These are phyloP conservation scores for Emydura subglobosa DNA, from an alignment of 2,113 vertebrate species.

Conservation along the genomic window DNA sequence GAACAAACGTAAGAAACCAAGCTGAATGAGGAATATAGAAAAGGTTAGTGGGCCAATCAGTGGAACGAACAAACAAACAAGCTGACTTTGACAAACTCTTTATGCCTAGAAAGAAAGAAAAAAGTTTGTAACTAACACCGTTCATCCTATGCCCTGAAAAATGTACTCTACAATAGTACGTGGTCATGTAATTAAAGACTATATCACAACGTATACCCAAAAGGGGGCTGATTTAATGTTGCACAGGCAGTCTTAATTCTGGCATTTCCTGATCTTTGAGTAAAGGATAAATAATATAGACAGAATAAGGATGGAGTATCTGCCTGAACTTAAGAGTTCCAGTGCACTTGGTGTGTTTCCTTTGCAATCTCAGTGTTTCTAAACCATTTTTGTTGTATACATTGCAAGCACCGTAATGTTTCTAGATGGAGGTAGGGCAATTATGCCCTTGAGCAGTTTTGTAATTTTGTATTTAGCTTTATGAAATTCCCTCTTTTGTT, in stretches of 20 bases:
- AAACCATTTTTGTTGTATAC: neutral
- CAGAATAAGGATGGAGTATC: neutral
- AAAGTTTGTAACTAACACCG: too few species aligned
- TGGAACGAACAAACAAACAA: too few species aligned
- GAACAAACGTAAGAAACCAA: too few species aligned
- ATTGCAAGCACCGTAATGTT: neutral
- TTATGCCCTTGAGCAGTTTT: constrained; percentile 49
- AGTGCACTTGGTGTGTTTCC: neutral
- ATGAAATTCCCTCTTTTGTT: constrained; percentile 24
- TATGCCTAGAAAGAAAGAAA: too few species aligned
- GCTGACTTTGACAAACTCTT: too few species aligned
- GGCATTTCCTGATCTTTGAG: neutral
- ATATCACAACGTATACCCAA: neutral
- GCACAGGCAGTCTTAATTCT: neutral
- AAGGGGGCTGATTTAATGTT: neutral
- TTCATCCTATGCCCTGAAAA: too few species aligned
- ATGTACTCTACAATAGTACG: too few species aligned
- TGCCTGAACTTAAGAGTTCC: neutral
- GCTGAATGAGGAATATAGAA: too few species aligned
- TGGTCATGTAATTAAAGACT: neutral
- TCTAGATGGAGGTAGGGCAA: constrained; percentile 35
- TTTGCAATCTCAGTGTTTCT: neutral
- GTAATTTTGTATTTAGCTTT: constrained; percentile 56
- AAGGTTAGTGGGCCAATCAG: too few species aligned
- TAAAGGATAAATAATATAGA: neutral